Percentiles rank a stretch among this genome's conserved stretches.
Evolutionary conservation across 1,140 invertebrate genomes (phyloP).

Genomic region (Platorchestia sp.): DNA sequence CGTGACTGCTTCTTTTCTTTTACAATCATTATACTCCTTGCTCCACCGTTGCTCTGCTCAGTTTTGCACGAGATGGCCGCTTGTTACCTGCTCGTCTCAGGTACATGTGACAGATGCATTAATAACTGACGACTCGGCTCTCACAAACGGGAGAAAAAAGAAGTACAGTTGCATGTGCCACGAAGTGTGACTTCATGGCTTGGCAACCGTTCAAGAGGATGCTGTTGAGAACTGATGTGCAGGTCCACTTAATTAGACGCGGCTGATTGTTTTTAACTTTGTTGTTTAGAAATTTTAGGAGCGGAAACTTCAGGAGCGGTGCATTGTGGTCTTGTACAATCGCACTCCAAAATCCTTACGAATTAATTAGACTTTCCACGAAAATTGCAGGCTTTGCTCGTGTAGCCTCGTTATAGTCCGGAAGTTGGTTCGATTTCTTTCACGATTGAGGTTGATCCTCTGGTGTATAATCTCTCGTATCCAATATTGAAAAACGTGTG

Average conservation of each 20-base stretch:
- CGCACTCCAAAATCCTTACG: too few relatives aligned
- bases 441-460: too few relatives aligned
- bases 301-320: not conserved
- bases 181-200: not conserved
- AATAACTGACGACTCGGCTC: not conserved
- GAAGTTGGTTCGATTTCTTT: too few relatives aligned
- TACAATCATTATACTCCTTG: not conserved
- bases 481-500: too few relatives aligned
- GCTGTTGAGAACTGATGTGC: not conserved
- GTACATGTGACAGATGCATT: not conserved
- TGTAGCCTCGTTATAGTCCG: too few relatives aligned
- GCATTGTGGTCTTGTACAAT: not conserved
- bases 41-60: not conserved
- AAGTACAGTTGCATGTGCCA: not conserved
- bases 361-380: not conserved
- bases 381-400: not conserved
- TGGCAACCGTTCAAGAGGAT: slow-evolving; percentile 6
- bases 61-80: not conserved
- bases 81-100: not conserved
- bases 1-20: not conserved
- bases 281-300: not conserved
- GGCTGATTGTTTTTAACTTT: not conserved
- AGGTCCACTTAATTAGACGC: slow-evolving; percentile 6
- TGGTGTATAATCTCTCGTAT: too few relatives aligned
- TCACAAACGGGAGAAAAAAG: not conserved